phyloP scores from a whole-genome alignment of 2,113 vertebrate genomes.

The Podarcis raffonei region DNA sequence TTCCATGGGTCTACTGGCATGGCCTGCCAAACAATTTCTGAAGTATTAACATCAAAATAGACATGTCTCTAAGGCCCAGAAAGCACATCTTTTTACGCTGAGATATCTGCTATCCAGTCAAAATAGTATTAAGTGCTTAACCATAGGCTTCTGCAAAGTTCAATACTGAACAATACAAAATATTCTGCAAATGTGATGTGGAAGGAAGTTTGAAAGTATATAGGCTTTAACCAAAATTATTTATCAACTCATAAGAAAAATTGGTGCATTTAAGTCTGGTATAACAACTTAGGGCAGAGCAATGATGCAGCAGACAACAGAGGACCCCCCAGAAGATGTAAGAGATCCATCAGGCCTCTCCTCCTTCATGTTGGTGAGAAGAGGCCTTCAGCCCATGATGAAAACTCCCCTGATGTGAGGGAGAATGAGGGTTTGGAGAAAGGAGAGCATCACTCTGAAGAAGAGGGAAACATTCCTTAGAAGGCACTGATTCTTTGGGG shows the following conservation, averaged over 20 bases:
- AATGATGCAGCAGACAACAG: background rate
- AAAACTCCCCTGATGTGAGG: too few species aligned
- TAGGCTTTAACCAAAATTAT: background rate
- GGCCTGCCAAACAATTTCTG: background rate
- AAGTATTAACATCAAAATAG: background rate
- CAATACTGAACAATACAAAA: background rate
- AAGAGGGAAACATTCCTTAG: too few species aligned
- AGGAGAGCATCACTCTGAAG: too few species aligned
- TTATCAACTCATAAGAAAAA: too few species aligned
- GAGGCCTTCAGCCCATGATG: too few species aligned
- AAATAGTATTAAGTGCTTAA: conserved; percentile 2
- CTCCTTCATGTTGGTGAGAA: too few species aligned
- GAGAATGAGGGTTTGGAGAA: too few species aligned
- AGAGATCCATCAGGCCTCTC: too few species aligned
- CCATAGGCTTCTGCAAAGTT: background rate
- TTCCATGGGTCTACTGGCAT: background rate
- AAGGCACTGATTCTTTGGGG: too few species aligned
- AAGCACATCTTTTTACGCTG: background rate
- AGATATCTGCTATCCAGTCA: background rate
- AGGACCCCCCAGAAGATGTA: background rate
- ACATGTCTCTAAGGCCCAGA: background rate
- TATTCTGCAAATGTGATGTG: background rate
- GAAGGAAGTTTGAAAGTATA: background rate
- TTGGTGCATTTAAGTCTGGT: too few species aligned
- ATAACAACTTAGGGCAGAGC: background rate